Percentiles rank a stretch among this genome's conserved stretches.
Conservation (phyloP, 1,140 invertebrate species). For the Aphidius ervi region DNA sequence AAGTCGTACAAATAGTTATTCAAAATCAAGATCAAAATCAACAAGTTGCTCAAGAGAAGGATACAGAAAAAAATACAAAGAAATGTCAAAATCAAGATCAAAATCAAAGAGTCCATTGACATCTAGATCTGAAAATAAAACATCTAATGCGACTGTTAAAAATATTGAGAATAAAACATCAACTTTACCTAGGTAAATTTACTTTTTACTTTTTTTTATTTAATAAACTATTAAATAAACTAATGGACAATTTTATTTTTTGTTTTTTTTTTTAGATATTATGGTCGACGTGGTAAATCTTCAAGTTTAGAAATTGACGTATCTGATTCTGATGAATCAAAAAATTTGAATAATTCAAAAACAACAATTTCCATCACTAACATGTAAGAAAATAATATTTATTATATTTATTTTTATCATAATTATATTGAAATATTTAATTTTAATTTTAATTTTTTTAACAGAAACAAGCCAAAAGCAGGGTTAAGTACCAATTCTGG, state of each 20-base stretch:
- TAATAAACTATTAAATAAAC: conserved; percentile 6
- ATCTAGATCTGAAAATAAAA: conserved; percentile 34
- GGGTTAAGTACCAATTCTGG: conserved; percentile 66
- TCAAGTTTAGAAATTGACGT: conserved; percentile 50
- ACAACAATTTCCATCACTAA: conserved; percentile 38
- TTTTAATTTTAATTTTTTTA: conserved; percentile 22
- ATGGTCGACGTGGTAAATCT: conserved; percentile 61
- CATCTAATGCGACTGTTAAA: conserved; percentile 40
- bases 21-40: conserved; percentile 45
- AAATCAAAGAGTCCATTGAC: conserved; percentile 28
- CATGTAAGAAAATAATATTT: conserved; percentile 32
- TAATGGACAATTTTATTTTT: conserved; percentile 15
- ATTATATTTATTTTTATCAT: too few relatives aligned
- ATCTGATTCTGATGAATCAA: conserved; percentile 48
- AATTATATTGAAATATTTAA: too few relatives aligned
- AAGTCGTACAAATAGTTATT: conserved; percentile 30
- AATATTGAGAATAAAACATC: conserved; percentile 45
- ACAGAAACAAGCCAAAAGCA: conserved; percentile 53
- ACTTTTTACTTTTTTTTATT: neutral
- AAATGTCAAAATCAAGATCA: conserved; percentile 41
- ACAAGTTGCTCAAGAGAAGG: conserved; percentile 41
- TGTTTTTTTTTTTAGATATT: conserved; percentile 56
- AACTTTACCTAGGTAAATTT: conserved; percentile 42
- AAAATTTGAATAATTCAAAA: conserved; percentile 33
- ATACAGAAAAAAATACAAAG: conserved; percentile 43